Evolutionary conservation across 2,888 invertebrate species (phyloP).

Genomic region (Macrosiphum euphorbiae): DNA sequence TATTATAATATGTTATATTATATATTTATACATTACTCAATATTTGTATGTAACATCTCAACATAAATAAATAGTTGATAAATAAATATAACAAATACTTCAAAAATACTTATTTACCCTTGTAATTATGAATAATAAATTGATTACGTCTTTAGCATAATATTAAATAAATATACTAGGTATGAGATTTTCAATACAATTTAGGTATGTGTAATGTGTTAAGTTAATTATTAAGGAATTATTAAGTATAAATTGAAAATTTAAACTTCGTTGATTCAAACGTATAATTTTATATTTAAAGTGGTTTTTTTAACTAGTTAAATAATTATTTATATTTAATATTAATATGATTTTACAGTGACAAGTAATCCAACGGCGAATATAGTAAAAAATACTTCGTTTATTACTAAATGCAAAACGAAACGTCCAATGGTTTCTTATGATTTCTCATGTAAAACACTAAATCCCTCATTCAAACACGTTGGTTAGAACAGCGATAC

Average conservation of each 20-base stretch:
- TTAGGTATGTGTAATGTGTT: neutral
- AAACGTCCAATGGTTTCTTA: neutral
- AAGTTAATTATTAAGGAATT: neutral
- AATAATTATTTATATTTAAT: neutral
- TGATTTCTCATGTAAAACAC: conserved; percentile 29
- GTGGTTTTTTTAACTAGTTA: neutral
- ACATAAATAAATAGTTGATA: neutral
- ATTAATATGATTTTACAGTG: neutral
- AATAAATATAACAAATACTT: neutral
- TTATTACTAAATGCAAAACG: neutral
- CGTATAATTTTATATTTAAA: neutral
- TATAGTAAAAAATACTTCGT: neutral
- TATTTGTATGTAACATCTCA: neutral
- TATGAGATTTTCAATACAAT: neutral
- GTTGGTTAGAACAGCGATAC: conserved; percentile 13
- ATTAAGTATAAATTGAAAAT: neutral
- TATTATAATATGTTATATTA: no score
- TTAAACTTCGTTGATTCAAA: neutral
- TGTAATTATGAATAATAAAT: neutral
- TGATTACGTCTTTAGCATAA: neutral
- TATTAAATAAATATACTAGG: neutral
- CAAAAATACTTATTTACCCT: neutral
- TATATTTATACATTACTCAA: neutral
- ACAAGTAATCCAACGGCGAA: neutral
- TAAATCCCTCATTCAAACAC: neutral